Conservation (phyloP, 2,797 vertebrate genomes). For the Lindbergichthys nudifrons region DNA sequence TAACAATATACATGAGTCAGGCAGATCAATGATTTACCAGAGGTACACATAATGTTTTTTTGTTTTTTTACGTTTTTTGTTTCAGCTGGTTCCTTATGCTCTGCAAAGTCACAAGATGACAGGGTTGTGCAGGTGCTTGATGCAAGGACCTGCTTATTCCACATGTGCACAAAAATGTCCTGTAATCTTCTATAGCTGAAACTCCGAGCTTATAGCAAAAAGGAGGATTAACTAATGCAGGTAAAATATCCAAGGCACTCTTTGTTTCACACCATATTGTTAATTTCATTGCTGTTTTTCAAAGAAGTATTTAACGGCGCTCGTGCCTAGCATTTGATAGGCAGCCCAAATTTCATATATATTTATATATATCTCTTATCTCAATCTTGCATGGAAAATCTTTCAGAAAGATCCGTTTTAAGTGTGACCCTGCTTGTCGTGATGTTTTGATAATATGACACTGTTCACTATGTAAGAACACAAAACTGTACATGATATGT, state of each 20-base stretch:
- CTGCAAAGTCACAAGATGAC: slow-evolving; percentile 83
- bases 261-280: slow-evolving; percentile 88
- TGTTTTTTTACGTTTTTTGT: slow-evolving; percentile 56
- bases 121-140: slow-evolving; percentile 84
- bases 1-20: slow-evolving; percentile 80
- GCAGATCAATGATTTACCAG: slow-evolving; percentile 91
- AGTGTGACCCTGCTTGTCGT: slow-evolving; percentile 88
- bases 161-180: slow-evolving; percentile 86
- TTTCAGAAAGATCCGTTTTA: slow-evolving; percentile 84
- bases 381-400: slow-evolving; percentile 83
- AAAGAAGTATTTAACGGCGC: slow-evolving; percentile 87
- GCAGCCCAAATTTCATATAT: slow-evolving; percentile 80
- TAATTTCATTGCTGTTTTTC: slow-evolving; percentile 84
- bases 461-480: slow-evolving; percentile 89
- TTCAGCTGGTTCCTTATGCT: slow-evolving; percentile 83
- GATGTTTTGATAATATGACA: slow-evolving; percentile 88
- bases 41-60: slow-evolving; percentile 71
- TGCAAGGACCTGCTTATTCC: slow-evolving; percentile 88
- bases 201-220: slow-evolving; percentile 90
- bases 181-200: slow-evolving; percentile 84
- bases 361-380: slow-evolving; percentile 69
- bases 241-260: slow-evolving; percentile 98
- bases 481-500: slow-evolving; percentile 98
- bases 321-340: slow-evolving; percentile 81
- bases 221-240: slow-evolving; percentile 90